Evolutionary conservation across 2,888 invertebrate genomes (phyloP).

Genomic region (Eucriotettix oculatus): DNA sequence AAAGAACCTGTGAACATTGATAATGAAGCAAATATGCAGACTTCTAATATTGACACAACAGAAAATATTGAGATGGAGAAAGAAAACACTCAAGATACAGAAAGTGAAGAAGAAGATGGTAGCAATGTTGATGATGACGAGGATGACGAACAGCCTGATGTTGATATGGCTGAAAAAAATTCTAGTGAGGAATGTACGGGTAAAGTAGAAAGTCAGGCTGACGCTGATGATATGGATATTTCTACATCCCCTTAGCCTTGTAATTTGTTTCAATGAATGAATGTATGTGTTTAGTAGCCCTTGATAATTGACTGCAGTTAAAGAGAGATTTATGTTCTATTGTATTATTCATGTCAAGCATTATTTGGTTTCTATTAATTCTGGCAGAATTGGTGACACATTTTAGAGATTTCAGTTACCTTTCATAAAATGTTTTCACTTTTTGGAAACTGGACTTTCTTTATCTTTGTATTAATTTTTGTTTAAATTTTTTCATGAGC

Average conservation of each 20-base stretch:
- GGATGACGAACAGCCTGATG: slow-evolving; percentile 1
- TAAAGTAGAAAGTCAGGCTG: slow-evolving; percentile 3
- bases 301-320: no score
- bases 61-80: not conserved
- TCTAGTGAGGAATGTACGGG: slow-evolving; percentile 4
- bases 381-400: no score
- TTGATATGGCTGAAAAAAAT: slow-evolving; percentile 4
- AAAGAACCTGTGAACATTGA: not conserved
- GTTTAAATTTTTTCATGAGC: no score
- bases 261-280: no score
- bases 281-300: no score
- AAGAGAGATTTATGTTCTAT: no score
- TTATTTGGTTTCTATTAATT: no score
- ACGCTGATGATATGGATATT: slow-evolving; percentile 46
- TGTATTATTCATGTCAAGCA: no score
- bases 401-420: no score
- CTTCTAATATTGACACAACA: not conserved
- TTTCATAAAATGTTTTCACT: no score
- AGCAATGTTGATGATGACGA: slow-evolving; percentile 1
- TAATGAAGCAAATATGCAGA: slow-evolving; percentile 3
- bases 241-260: slow-evolving; percentile 50
- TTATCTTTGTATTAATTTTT: no score
- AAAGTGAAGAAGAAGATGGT: slow-evolving; percentile 3
- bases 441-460: no score
- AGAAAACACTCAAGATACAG: slow-evolving; percentile 1